These are phyloP conservation scores for Pagrus major DNA, from an alignment of 2,113 vertebrate species.

Conservation along the genomic window DNA sequence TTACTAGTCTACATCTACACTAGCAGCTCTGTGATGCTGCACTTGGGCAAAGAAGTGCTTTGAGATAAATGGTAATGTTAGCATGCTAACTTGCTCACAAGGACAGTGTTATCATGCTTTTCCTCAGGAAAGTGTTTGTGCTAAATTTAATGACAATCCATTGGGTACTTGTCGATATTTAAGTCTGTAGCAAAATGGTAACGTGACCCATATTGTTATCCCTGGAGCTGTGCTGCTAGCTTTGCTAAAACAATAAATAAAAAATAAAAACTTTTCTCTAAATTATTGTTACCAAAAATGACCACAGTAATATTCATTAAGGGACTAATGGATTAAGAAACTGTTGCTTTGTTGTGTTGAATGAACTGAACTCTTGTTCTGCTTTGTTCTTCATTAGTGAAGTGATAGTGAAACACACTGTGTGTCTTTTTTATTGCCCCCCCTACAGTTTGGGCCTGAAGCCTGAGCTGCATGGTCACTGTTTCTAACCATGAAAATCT, in stretches of 20 bases:
- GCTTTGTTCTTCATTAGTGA: not conserved
- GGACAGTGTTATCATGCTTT: not conserved
- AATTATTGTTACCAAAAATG: too few species aligned
- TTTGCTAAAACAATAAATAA: too few species aligned
- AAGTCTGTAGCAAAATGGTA: not conserved
- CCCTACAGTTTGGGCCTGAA: not conserved
- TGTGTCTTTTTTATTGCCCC: not conserved
- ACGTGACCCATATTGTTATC: not conserved
- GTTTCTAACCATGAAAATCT: not conserved
- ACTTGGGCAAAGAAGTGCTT: too few species aligned
- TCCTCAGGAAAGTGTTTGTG: too few species aligned
- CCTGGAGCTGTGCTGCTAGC: too few species aligned
- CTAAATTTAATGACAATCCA: constrained; percentile 2
- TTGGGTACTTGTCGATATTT: not conserved
- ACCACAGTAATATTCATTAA: too few species aligned
- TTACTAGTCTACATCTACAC: not conserved
- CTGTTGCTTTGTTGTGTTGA: not conserved
- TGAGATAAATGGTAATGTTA: not conserved
- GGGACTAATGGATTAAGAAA: too few species aligned
- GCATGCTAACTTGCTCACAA: not conserved
- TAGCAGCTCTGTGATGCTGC: too few species aligned
- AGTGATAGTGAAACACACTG: not conserved
- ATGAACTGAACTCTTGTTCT: not conserved
- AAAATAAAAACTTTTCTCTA: too few species aligned
- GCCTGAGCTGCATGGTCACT: not conserved